A percentile compares a stretch with the other conserved stretches of the same genome.
Evolutionary conservation across 1,140 invertebrate species (phyloP).

Genomic region (Pinna nobilis): DNA sequence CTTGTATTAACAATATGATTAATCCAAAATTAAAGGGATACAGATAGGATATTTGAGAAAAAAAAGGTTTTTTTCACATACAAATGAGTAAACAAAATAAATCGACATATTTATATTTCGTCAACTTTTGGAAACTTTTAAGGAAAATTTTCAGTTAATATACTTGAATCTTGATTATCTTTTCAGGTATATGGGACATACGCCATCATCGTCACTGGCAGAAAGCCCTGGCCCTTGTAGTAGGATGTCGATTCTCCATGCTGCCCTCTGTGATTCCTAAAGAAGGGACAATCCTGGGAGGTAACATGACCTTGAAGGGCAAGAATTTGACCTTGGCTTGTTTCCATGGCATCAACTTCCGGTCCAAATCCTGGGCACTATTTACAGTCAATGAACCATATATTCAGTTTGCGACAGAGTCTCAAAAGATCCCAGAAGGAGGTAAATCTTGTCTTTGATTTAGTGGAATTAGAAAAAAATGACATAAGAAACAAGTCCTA

Average conservation of each 20-base stretch:
- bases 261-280: slow-evolving; percentile 81
- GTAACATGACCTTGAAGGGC: slow-evolving; percentile 85
- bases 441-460: slow-evolving; percentile 41
- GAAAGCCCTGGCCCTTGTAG: slow-evolving; percentile 83
- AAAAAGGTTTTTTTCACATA: background rate
- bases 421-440: slow-evolving; percentile 78
- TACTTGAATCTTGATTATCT: background rate
- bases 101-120: background rate
- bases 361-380: slow-evolving; percentile 96
- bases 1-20: no score
- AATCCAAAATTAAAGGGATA: no score
- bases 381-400: slow-evolving; percentile 96
- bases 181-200: slow-evolving; percentile 55
- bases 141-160: background rate
- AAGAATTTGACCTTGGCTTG: slow-evolving; percentile 94
- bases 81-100: background rate
- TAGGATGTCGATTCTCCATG: slow-evolving; percentile 84
- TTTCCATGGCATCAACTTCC: slow-evolving; percentile 98
- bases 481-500: no score
- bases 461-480: no score
- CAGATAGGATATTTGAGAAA: no score
- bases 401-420: slow-evolving; percentile 96
- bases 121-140: background rate
- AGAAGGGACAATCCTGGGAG: slow-evolving; percentile 90
- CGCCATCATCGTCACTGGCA: slow-evolving; percentile 95